Percentiles rank a stretch among this genome's conserved stretches.
Conservation (phyloP, 2,888 invertebrate species). For the Archips crataeganus region DNA sequence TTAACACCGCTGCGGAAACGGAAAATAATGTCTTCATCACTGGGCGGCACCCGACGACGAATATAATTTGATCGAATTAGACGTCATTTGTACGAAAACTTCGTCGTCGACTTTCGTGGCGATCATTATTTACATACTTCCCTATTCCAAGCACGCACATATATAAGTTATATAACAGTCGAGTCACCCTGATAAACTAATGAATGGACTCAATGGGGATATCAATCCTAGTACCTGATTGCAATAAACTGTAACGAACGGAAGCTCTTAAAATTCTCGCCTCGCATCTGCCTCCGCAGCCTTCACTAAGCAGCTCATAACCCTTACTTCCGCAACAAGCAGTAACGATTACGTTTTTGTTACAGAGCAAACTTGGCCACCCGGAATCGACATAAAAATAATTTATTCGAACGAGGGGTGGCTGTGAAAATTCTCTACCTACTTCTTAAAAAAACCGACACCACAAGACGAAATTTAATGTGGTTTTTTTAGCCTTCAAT, state of each 20-base stretch:
- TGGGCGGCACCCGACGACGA: constrained; percentile 69
- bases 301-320: constrained; percentile 61
- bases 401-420: constrained; percentile 79
- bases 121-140: constrained; percentile 48
- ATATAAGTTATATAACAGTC: neutral
- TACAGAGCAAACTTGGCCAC: constrained; percentile 72
- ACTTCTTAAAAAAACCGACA: constrained; percentile 74
- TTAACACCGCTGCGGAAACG: constrained; percentile 81
- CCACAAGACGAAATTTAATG: constrained; percentile 69
- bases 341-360: constrained; percentile 72
- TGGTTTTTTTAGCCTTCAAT: constrained; percentile 61
- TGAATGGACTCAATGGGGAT: constrained; percentile 4
- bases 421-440: constrained; percentile 80
- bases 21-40: constrained; percentile 84
- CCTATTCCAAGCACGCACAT: constrained; percentile 36
- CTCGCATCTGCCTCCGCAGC: constrained; percentile 64
- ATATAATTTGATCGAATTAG: constrained; percentile 80
- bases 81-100: constrained; percentile 72
- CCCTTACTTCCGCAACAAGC: constrained; percentile 76
- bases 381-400: constrained; percentile 81
- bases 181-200: constrained; percentile 7
- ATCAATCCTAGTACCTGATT: constrained; percentile 13
- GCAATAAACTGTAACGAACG: constrained; percentile 39
- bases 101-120: constrained; percentile 51
- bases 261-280: constrained; percentile 40